Percentiles rank a stretch among this genome's conserved stretches.
These are phyloP conservation scores for Cossypha dichroa DNA, from an alignment of 2,797 vertebrate species.

Conservation along the genomic window DNA sequence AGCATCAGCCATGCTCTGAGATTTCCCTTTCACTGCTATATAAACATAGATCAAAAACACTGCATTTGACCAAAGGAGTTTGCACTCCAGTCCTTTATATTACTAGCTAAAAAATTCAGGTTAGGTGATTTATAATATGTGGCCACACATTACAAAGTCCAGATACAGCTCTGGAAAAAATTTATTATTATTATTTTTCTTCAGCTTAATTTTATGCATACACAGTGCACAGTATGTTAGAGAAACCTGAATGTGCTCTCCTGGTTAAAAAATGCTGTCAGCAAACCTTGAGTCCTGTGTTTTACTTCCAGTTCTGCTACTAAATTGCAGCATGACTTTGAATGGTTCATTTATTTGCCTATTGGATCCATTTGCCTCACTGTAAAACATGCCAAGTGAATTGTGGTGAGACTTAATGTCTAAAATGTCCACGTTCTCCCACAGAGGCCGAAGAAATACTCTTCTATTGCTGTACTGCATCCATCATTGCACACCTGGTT, in stretches of 20 bases:
- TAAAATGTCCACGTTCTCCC: neutral
- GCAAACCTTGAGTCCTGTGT: neutral
- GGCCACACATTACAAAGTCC: neutral
- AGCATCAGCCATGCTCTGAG: neutral
- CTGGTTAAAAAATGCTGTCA: neutral
- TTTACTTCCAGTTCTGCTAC: neutral
- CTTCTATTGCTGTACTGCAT: neutral
- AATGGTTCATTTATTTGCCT: slow-evolving; percentile 19
- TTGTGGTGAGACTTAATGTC: neutral
- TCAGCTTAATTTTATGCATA: neutral
- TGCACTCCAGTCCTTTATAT: neutral
- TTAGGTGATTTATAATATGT: neutral
- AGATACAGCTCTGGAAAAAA: neutral
- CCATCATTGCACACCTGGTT: neutral
- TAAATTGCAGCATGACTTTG: neutral
- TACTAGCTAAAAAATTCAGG: neutral
- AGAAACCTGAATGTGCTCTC: neutral
- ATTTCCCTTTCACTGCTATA: neutral
- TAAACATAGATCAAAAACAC: neutral
- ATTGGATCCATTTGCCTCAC: neutral
- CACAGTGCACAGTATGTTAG: neutral
- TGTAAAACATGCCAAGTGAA: slow-evolving; percentile 3
- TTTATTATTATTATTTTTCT: neutral
- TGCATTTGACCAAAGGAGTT: neutral
- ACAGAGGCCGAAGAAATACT: neutral